Base-by-base conservation (phyloP, 2,888 invertebrate genomes). In the Prionchulus punctatus region DNA sequence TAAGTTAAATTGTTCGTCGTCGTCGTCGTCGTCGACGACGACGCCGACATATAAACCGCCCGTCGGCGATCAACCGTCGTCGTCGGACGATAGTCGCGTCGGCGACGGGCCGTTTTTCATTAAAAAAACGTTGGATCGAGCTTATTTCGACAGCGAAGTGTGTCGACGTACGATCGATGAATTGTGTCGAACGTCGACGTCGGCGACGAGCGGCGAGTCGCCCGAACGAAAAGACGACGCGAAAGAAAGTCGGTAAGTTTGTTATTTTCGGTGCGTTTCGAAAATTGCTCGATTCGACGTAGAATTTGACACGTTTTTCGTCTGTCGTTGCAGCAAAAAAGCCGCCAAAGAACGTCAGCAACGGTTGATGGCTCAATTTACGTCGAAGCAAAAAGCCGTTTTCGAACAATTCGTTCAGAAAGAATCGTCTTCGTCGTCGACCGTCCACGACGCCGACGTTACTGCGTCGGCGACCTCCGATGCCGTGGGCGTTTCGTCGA, bases 351-450 rank as follows among this genome's bases (percentile, higher is more conserved):
- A 91, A 66, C 79, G 92, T 1, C 91, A 92, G 69, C 82, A 86
- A 67, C 86, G 86, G 70, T 74, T 94, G 62, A 88, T 94, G 86
- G 85, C 84, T 31, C 88, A 92, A 70, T 90, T 92, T 76, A 88
- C 87, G 7, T 82, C 82, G 36, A 83, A 85, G 64, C 92, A 91
- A 72, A 85, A 85, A 65, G 84, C 86, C 71, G 92, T 92, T 73
- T 83, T 90, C 83, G 83, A 66, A 66, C 1, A 68, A 31, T 42
- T 49, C 1, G 2, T 55, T 23, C 15, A 25, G 15, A 4, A 43
- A 25, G 45, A 54, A 26, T n/a, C n/a, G n/a, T 7, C 25, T n/a
- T n/a, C 26, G 42, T 53, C 26, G 47, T 15, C 36, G 42, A 43
- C 43, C 31, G 53, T 36, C n/a, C 28, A 43, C 2, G 30, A 18